Conservation (phyloP, 2,797 vertebrate species). For the Champsocephalus gunnari region DNA sequence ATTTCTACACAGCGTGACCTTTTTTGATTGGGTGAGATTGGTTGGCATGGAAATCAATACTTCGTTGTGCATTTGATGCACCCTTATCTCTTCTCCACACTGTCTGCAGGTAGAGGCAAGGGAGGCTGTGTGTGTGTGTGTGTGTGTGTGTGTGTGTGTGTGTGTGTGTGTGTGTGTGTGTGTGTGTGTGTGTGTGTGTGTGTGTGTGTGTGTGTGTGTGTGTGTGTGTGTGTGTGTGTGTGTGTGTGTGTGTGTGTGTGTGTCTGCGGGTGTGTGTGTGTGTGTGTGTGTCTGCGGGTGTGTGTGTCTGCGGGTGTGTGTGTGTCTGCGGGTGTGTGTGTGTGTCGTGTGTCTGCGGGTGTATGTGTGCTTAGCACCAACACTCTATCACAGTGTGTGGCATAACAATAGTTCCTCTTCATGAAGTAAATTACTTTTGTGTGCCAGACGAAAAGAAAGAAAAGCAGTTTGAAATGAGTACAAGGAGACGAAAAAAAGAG, state of each 20-base stretch:
- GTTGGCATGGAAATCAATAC: slow-evolving; percentile 87
- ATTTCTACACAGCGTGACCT: slow-evolving; percentile 85
- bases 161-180: slow-evolving; percentile 42
- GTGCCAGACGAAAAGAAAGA: slow-evolving; percentile 43
- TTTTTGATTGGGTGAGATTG: slow-evolving; percentile 88
- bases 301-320: slow-evolving; percentile 42
- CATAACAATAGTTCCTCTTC: slow-evolving; percentile 75
- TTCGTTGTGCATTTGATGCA: slow-evolving; percentile 81
- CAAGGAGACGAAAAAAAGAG: slow-evolving; percentile 37
- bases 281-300: slow-evolving; percentile 27
- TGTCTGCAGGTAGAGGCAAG: slow-evolving; percentile 81
- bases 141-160: slow-evolving; percentile 40
- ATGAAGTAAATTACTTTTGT: slow-evolving; percentile 75
- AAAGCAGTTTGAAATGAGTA: slow-evolving; percentile 60
- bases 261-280: slow-evolving; percentile 37
- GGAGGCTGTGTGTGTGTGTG: slow-evolving; percentile 46
- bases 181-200: too few species aligned
- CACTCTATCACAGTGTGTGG: slow-evolving; percentile 50
- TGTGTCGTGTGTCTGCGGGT: slow-evolving; percentile 53
- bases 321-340: slow-evolving; percentile 37
- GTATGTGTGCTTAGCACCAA: slow-evolving; percentile 44
- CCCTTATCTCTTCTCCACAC: slow-evolving; percentile 84
- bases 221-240: slow-evolving; percentile 53
- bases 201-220: slow-evolving; percentile 41
- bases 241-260: slow-evolving; percentile 44